Conservation (phyloP, 2,888 invertebrate genomes). For the Hemistola chrysoprasaria region DNA sequence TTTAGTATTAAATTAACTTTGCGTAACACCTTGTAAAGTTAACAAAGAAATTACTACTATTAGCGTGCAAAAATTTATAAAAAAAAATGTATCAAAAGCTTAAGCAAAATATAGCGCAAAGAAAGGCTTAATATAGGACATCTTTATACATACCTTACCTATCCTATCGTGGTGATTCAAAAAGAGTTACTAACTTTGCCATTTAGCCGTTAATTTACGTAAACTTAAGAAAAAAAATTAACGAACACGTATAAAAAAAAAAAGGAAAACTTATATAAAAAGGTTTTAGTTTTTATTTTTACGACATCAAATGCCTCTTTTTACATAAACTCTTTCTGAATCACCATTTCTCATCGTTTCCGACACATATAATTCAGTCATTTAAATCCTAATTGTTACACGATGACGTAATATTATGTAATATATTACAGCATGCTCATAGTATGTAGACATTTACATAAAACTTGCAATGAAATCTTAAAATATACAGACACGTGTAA, state of each 20-base stretch:
- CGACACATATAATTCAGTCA: constrained; percentile 66
- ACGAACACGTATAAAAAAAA: too few species aligned
- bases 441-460: constrained; percentile 38
- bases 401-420: constrained; percentile 40
- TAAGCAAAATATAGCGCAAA: constrained; percentile 37
- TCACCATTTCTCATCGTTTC: constrained; percentile 33
- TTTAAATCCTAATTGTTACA: constrained; percentile 56
- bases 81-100: constrained; percentile 34
- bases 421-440: constrained; percentile 60
- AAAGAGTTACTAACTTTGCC: constrained; percentile 15
- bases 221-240: too few species aligned
- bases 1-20: too few species aligned
- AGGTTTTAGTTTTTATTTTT: too few species aligned
- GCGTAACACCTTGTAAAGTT: too few species aligned
- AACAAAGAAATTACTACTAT: too few species aligned
- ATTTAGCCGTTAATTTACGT: too few species aligned
- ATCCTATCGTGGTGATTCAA: constrained; percentile 31
- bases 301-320: constrained; percentile 9
- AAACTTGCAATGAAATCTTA: too few species aligned
- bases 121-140: constrained; percentile 48
- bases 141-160: constrained; percentile 42
- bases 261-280: too few species aligned
- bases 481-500: too few species aligned
- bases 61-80: constrained; percentile 39
- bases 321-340: constrained; percentile 13